A percentile compares a stretch with the other conserved stretches of the same genome.
Evolutionary conservation across 2,888 invertebrate genomes (phyloP).

Genomic region (Apamea crenata): DNA sequence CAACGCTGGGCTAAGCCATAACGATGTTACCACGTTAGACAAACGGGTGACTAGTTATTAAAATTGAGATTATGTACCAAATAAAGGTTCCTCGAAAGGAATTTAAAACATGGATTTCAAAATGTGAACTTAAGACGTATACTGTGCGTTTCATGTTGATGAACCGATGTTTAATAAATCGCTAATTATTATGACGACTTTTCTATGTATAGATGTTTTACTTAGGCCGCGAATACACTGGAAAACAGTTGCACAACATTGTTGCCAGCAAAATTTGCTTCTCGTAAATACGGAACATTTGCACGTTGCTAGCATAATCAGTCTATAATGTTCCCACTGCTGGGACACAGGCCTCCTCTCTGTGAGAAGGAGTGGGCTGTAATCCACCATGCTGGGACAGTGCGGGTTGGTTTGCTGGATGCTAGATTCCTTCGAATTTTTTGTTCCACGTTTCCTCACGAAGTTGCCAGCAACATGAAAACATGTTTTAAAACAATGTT

Average conservation of each 20-base stretch:
- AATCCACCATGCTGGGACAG: neutral
- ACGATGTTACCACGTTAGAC: neutral
- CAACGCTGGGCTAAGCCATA: neutral
- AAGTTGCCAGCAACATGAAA: neutral
- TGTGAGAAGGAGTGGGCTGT: neutral
- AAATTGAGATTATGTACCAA: conserved; percentile 24
- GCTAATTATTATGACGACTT: neutral
- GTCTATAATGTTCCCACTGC: neutral
- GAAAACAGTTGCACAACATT: neutral
- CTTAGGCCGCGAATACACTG: neutral
- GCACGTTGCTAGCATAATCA: neutral
- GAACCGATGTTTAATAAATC: neutral
- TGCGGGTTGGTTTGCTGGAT: neutral
- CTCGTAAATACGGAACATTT: neutral
- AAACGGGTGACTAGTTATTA: neutral
- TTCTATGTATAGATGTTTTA: neutral
- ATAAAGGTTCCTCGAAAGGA: neutral
- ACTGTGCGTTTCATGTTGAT: neutral
- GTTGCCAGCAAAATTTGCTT: neutral
- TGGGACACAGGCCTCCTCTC: neutral
- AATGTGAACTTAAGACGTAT: neutral
- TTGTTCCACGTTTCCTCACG: neutral
- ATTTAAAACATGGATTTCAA: conserved; percentile 9
- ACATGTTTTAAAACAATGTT: neutral
- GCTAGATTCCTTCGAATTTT: neutral